These are phyloP conservation scores for Phyllotis vaccarum DNA, from an alignment of 2,797 vertebrate species.

Conservation along the genomic window DNA sequence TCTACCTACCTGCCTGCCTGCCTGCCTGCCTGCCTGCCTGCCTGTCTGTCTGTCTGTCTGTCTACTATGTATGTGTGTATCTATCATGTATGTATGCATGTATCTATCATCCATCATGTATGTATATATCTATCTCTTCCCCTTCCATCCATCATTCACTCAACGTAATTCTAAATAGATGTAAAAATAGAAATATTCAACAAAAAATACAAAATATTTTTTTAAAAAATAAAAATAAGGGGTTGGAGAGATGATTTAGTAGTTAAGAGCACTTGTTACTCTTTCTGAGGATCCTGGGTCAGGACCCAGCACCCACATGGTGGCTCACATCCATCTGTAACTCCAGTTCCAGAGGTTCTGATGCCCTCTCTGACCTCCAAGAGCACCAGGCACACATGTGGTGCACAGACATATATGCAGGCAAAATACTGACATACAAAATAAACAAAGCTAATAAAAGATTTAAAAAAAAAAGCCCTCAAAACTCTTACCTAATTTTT, in stretches of 20 bases:
- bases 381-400: background rate
- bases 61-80: too few species aligned
- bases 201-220: background rate
- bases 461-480: background rate
- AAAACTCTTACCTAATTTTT: slow-evolving; percentile 57
- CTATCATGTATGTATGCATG: too few species aligned
- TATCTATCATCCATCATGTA: too few species aligned
- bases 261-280: background rate
- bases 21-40: background rate
- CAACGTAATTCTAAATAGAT: background rate
- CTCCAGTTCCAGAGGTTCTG: background rate
- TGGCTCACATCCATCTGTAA: background rate
- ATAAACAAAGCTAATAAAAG: background rate
- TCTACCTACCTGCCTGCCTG: background rate
- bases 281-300: background rate
- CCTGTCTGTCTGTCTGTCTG: too few species aligned
- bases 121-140: too few species aligned
- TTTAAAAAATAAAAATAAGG: background rate
- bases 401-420: background rate
- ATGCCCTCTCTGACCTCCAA: background rate
- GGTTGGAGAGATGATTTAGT: background rate
- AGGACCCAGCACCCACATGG: background rate
- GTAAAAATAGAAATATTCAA: background rate
- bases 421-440: background rate
- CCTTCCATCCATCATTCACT: background rate